A percentile compares a stretch with the other conserved stretches of the same genome.
These are phyloP conservation scores for Hirtodrosophila trivittata DNA, from an alignment of 2,888 invertebrate genomes.

Conservation along the genomic window DNA sequence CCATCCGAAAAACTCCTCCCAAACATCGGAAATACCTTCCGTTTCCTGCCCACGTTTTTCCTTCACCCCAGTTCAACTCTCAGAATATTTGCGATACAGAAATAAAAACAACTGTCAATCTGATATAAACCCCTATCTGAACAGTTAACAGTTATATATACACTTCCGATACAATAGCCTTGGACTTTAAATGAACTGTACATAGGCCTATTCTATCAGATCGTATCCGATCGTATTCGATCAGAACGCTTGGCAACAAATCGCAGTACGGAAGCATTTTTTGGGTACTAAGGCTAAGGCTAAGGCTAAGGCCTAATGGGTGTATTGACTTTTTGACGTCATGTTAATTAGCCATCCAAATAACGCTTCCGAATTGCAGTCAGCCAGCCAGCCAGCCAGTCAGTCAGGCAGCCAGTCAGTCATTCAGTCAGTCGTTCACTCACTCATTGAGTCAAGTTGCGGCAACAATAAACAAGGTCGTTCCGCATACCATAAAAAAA, in stretches of 20 bases:
- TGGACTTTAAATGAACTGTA: constrained; percentile 14
- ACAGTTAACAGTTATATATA: neutral
- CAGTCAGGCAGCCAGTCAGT: no score
- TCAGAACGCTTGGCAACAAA: constrained; percentile 27
- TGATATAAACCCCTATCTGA: neutral
- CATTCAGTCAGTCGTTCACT: constrained; percentile 33
- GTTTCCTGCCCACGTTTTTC: no score
- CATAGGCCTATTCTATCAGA: constrained; percentile 29
- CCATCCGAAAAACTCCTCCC: no score
- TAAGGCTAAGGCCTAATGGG: constrained; percentile 42
- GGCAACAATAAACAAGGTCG: constrained; percentile 61
- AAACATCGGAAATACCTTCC: no score
- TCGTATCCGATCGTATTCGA: neutral
- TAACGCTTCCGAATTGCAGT: constrained; percentile 58
- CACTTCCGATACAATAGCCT: constrained; percentile 18
- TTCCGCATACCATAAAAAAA: constrained; percentile 60
- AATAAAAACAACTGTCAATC: neutral
- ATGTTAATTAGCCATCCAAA: constrained; percentile 51
- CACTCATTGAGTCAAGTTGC: constrained; percentile 40
- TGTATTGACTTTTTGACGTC: constrained; percentile 67
- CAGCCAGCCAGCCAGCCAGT: constrained; percentile 24
- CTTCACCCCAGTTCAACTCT: no score
- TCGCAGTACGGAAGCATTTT: constrained; percentile 39
- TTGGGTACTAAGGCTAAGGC: constrained; percentile 35
- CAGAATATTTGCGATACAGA: neutral